Evolutionary conservation across 2,113 vertebrate genomes (phyloP).

Genomic region (Albula goreensis): DNA sequence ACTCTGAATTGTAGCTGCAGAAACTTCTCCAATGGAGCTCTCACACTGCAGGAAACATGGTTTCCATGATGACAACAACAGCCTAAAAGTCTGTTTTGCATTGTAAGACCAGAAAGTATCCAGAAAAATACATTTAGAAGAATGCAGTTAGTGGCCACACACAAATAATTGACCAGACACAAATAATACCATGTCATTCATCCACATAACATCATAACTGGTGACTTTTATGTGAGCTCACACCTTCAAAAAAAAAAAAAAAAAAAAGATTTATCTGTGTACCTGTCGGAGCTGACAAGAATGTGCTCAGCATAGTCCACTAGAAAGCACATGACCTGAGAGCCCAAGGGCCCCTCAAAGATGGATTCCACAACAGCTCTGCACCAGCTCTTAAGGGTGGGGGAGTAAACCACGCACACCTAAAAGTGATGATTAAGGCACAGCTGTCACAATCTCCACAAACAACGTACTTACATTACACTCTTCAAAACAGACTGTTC

Average conservation of each 20-base stretch:
- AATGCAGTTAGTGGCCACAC: neutral
- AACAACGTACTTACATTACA: too few relatives aligned
- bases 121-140: neutral
- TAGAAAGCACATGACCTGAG: conserved; percentile 56
- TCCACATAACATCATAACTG: neutral
- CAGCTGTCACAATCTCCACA: too few relatives aligned
- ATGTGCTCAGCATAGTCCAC: conserved; percentile 66
- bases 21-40: conserved; percentile 67
- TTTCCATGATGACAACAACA: neutral
- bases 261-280: conserved; percentile 31
- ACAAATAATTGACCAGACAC: too few relatives aligned
- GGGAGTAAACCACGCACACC: conserved; percentile 68
- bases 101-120: too few relatives aligned
- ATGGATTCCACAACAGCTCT: conserved; percentile 63
- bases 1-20: conserved; percentile 80
- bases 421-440: conserved; percentile 27
- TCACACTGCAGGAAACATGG: conserved; percentile 66
- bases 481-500: too few relatives aligned
- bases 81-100: too few relatives aligned
- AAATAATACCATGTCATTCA: neutral
- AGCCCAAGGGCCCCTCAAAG: conserved; percentile 31
- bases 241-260: neutral
- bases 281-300: conserved; percentile 55
- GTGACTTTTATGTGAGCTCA: neutral
- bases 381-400: conserved; percentile 60